Evolutionary conservation across 2,888 invertebrate genomes (phyloP).

Genomic region (Cheilosia impressa): DNA sequence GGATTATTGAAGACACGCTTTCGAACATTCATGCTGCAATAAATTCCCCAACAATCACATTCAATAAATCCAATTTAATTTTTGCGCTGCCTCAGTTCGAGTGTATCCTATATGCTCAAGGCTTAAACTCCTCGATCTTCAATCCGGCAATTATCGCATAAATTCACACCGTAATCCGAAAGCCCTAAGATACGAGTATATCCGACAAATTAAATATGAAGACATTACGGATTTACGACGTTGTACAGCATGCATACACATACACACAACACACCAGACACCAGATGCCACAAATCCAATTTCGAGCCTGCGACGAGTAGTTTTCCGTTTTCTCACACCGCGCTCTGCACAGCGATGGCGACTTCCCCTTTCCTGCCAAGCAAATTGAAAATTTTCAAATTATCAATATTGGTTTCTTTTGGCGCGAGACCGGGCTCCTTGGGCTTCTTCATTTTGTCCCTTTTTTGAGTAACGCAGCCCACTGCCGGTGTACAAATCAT

Average conservation of each 20-base stretch:
- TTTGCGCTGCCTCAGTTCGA: constrained; percentile 7
- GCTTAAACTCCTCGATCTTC: constrained; percentile 12
- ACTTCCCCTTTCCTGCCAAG: background rate
- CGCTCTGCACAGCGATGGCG: background rate
- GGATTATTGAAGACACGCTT: constrained; percentile 47
- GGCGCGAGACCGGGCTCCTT: constrained; percentile 30
- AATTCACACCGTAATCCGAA: constrained; percentile 65
- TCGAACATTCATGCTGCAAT: constrained; percentile 25
- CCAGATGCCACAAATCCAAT: constrained; percentile 38
- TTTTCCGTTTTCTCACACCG: background rate
- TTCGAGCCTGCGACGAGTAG: constrained; percentile 35
- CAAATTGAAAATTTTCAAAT: constrained; percentile 74
- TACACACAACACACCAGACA: constrained; percentile 9
- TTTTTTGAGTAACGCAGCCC: constrained; percentile 36
- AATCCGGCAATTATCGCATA: constrained; percentile 66
- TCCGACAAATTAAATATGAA: constrained; percentile 79
- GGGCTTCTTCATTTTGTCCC: constrained; percentile 40
- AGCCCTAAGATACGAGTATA: constrained; percentile 71
- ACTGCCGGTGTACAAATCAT: constrained; percentile 64
- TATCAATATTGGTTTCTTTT: constrained; percentile 72
- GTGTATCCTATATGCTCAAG: background rate
- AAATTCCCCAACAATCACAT: constrained; percentile 45
- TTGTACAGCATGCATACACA: constrained; percentile 19
- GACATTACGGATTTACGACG: constrained; percentile 79
- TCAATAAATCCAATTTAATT: constrained; percentile 61